phyloP scores from a whole-genome alignment of 2,888 invertebrate species.

The Harpagoxenus sublaevis region DNA sequence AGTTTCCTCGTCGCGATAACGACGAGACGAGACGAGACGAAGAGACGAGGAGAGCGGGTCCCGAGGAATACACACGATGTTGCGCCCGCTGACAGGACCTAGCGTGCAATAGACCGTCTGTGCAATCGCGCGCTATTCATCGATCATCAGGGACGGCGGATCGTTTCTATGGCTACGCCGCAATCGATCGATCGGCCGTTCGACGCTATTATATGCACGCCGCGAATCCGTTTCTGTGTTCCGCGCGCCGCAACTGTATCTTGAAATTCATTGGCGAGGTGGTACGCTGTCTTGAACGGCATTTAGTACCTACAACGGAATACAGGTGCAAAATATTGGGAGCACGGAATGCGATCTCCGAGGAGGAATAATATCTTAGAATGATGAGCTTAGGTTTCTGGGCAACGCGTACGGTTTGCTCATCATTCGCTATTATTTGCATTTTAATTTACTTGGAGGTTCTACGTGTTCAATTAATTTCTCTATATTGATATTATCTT shows the following conservation, averaged over 20 bases:
- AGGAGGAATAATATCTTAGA: neutral
- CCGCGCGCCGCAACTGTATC: constrained; percentile 37
- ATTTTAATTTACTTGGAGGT: neutral
- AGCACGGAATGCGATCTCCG: neutral
- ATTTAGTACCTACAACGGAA: neutral
- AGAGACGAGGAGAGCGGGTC: constrained; percentile 16
- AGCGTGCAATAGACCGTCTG: constrained; percentile 70
- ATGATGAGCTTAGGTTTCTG: neutral
- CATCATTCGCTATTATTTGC: neutral
- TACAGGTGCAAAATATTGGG: constrained; percentile 3
- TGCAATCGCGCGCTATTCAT: constrained; percentile 69
- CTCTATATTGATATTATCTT: neutral
- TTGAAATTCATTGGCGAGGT: constrained; percentile 25
- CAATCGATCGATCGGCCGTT: constrained; percentile 71
- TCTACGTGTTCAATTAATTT: neutral
- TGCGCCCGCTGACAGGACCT: constrained; percentile 51
- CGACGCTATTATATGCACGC: constrained; percentile 63
- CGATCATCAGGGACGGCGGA: constrained; percentile 71
- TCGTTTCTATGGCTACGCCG: constrained; percentile 73
- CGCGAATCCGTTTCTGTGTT: constrained; percentile 45
- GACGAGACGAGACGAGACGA: constrained; percentile 51
- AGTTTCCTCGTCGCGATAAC: constrained; percentile 69
- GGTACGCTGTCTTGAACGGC: constrained; percentile 10
- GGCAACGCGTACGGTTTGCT: neutral
- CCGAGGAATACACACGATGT: constrained; percentile 47